Conservation (phyloP, 2,888 invertebrate species). For the Sarcophaga variegata region DNA sequence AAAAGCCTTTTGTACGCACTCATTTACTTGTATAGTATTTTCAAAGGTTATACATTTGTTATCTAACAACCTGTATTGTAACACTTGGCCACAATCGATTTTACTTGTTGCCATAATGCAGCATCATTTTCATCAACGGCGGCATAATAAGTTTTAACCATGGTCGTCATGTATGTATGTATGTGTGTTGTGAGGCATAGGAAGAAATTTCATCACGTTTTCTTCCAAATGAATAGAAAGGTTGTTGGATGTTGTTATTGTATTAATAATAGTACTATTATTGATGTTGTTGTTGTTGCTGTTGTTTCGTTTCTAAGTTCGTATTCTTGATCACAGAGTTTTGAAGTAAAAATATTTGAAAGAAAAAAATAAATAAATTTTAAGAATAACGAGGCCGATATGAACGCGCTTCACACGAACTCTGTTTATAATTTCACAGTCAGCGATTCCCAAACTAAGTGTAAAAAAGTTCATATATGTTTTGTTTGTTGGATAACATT, state of each 20-base stretch:
- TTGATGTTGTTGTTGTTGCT: constrained; percentile 15
- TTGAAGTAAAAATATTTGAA: constrained; percentile 2
- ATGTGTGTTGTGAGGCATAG: constrained; percentile 5
- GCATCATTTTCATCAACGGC: constrained; percentile 42
- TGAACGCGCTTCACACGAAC: constrained; percentile 64
- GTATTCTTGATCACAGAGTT: constrained; percentile 50
- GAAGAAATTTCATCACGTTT: constrained; percentile 69
- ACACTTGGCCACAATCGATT: constrained; percentile 58
- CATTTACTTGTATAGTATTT: constrained; percentile 25
- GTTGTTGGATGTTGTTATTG: constrained; percentile 49
- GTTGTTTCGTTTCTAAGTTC: constrained; percentile 19
- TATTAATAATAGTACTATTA: constrained; percentile 8
- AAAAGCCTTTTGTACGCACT: constrained; percentile 56
- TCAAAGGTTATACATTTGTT: constrained; percentile 59
- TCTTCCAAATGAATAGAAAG: constrained; percentile 62
- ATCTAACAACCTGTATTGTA: constrained; percentile 62
- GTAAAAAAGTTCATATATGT: neutral
- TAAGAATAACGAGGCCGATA: constrained; percentile 48
- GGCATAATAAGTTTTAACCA: constrained; percentile 31
- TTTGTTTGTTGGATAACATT: too few species aligned
- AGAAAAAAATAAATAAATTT: neutral
- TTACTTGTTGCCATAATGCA: constrained; percentile 24
- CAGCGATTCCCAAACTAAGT: constrained; percentile 22
- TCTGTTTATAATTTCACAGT: constrained; percentile 15
- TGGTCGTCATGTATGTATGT: neutral